These are phyloP conservation scores for Tragulus kanchil DNA, from an alignment of 2,113 vertebrate species.

Conservation along the genomic window DNA sequence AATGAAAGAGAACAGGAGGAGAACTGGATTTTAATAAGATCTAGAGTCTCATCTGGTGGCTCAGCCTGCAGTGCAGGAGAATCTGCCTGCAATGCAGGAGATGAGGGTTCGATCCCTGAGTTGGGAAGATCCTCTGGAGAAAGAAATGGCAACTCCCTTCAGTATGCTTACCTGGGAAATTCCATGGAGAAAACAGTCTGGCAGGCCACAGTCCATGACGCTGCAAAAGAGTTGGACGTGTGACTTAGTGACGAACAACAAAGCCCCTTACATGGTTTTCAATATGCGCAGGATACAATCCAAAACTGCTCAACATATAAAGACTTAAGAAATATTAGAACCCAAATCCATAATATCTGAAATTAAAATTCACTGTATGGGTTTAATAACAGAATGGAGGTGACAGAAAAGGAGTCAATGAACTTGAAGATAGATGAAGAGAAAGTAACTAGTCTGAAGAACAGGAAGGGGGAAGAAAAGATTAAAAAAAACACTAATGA, in stretches of 20 bases:
- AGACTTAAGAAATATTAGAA: not conserved
- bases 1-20: not conserved
- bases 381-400: not conserved
- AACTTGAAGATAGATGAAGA: slow-evolving; percentile 1
- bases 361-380: slow-evolving; percentile 42
- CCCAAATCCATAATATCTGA: not conserved
- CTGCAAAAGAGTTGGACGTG: not conserved
- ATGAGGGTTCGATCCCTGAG: not conserved
- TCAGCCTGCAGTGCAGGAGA: not conserved
- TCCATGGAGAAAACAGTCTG: not conserved
- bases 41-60: not conserved
- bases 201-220: not conserved
- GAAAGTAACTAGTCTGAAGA: not conserved
- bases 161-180: not conserved
- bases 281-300: not conserved
- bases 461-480: not conserved
- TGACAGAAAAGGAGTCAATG: not conserved
- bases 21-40: not conserved
- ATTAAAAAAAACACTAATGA: not conserved
- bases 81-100: not conserved
- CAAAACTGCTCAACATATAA: not conserved
- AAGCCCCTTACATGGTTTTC: not conserved
- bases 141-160: not conserved
- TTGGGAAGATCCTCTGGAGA: not conserved
- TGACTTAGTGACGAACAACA: not conserved